A percentile compares a stretch with the other conserved stretches of the same genome.
Conservation (phyloP, 2,113 vertebrate genomes). For the Hippocampus guttulatus region DNA sequence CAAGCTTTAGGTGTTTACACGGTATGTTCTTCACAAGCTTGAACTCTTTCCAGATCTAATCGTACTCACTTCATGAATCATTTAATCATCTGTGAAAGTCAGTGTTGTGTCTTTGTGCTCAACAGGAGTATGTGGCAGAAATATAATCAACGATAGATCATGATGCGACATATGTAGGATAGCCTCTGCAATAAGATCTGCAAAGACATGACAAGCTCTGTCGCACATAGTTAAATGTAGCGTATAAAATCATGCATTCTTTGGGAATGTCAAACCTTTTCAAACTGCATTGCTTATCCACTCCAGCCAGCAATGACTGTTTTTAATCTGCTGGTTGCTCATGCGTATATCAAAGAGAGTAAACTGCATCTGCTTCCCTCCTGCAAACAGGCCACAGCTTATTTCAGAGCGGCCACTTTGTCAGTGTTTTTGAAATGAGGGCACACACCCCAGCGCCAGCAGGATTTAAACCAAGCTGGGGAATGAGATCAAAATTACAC, state of each 20-base stretch:
- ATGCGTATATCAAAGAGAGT: slow-evolving; percentile 45
- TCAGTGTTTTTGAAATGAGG: slow-evolving; percentile 39
- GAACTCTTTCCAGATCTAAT: slow-evolving; percentile 26
- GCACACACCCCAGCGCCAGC: slow-evolving; percentile 47
- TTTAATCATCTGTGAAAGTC: slow-evolving; percentile 33
- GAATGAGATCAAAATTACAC: slow-evolving; percentile 49
- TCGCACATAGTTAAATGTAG: slow-evolving; percentile 27
- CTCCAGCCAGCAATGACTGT: slow-evolving; percentile 5
- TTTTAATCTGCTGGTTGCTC: slow-evolving; percentile 42
- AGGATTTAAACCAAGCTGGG: slow-evolving; percentile 45
- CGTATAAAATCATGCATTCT: slow-evolving; percentile 6
- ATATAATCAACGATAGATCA: slow-evolving; percentile 43
- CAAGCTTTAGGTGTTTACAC: not conserved
- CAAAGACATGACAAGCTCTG: slow-evolving; percentile 24
- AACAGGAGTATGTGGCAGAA: slow-evolving; percentile 36
- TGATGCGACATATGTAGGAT: slow-evolving; percentile 35
- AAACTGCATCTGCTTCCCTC: slow-evolving; percentile 42
- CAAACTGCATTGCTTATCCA: slow-evolving; percentile 6
- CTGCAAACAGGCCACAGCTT: slow-evolving; percentile 48
- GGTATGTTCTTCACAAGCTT: slow-evolving; percentile 23
- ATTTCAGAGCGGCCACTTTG: slow-evolving; percentile 52
- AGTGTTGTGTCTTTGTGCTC: slow-evolving; percentile 30
- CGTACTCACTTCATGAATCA: slow-evolving; percentile 30
- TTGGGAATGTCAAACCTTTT: slow-evolving; percentile 6
- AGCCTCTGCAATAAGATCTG: slow-evolving; percentile 31